Evolutionary conservation across 1,140 invertebrate genomes (phyloP), one percentile per base, ranked within the genome.

Genomic region (Polypedilum vanderplanki): DNA sequence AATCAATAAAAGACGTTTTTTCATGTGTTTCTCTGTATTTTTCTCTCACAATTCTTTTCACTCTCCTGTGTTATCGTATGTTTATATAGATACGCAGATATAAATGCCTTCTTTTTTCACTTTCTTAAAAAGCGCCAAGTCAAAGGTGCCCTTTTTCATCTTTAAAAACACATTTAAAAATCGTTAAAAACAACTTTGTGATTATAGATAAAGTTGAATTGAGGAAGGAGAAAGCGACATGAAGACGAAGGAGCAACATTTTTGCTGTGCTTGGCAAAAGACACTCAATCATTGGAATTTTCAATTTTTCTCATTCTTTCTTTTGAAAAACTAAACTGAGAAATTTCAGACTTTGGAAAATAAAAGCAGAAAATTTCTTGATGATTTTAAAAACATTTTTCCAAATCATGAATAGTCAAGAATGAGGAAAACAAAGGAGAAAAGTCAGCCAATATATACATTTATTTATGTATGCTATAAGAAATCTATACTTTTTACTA

Each of bases 111-210:
- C n/a, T 46, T 46, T 46, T 57, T 15, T 57, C 46, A 3, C 24
- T 33, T 33, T 33, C 24, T 33, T 33, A 5, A 33, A n/a, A 15
- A 57, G 12, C n/a, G 12, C 46, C 46, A 57, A 57, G 46, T 57
- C 46, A 57, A 57, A 57, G 10, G 10, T 57, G 10, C 46, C 46
- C n/a, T 1, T 57, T 57, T 57, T 57, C 46, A 57, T 57, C 46
- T 57, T 57, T 57, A 57, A 57, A 57, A 57, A 57, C 46, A 57
- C 46, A 57, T 57, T 57, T 57, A 57, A 57, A 57, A 12, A 57
- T 57, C 46, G 46, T 57, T 57, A 57, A 57, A 57, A 57, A 57
- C 46, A 57, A 57, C 46, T 57, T 57, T 57, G 46, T n/a, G 46
- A 57, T 57, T 57, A 12, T 57, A 57, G 46, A 57, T 57, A 57